These are phyloP conservation scores for Ceyx erithaca DNA, from an alignment of 2,797 vertebrate genomes.

Conservation along the genomic window DNA sequence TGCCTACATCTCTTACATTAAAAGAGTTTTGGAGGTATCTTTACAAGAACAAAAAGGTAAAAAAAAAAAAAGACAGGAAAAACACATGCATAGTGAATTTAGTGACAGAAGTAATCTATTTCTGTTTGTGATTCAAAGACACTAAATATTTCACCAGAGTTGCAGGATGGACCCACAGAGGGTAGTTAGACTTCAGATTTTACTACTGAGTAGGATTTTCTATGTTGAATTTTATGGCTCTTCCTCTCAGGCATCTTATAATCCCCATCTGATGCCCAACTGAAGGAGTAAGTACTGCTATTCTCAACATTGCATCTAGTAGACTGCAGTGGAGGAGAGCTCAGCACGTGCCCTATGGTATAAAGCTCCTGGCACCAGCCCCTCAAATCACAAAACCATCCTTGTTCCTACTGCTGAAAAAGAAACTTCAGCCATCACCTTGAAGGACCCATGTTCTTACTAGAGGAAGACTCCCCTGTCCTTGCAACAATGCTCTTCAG, in stretches of 20 bases:
- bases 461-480: neutral
- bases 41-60: neutral
- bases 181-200: neutral
- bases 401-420: neutral
- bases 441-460: accelerated
- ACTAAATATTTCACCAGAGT: neutral
- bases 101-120: neutral
- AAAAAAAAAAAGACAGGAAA: neutral
- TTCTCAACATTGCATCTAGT: neutral
- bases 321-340: neutral
- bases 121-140: neutral
- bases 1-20: neutral
- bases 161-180: neutral
- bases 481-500: neutral
- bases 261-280: neutral
- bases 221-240: neutral
- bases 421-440: neutral
- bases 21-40: neutral
- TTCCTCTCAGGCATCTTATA: neutral
- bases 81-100: neutral
- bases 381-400: neutral
- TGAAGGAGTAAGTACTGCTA: neutral
- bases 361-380: neutral
- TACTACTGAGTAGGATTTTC: neutral
- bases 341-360: accelerated